Conservation (phyloP, 2,113 vertebrate species). For the Formicarius rufipectus region DNA sequence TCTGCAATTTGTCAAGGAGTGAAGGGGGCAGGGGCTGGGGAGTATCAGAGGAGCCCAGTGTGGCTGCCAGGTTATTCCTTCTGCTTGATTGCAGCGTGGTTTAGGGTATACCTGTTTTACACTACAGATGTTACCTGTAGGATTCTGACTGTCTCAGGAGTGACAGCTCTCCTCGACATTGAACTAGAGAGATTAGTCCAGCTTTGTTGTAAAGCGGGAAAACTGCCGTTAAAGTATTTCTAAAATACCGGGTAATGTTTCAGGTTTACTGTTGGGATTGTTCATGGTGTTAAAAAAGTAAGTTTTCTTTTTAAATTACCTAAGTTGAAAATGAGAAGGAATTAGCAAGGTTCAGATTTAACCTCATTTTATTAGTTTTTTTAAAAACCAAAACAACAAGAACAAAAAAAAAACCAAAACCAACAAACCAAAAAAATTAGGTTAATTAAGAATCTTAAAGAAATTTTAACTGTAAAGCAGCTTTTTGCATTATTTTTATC, state of each 20-base stretch:
- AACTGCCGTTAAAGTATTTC: not conserved
- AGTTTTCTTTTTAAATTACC: not conserved
- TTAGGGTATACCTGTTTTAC: not conserved
- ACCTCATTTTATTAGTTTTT: not conserved
- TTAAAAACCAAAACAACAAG: not conserved
- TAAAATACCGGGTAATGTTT: not conserved
- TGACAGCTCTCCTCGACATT: accelerated
- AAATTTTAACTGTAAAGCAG: not conserved
- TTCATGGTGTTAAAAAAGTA: not conserved
- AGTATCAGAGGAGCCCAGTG: not conserved
- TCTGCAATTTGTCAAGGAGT: not conserved
- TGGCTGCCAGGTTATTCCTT: not conserved
- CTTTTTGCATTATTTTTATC: not conserved
- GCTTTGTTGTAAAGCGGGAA: not conserved
- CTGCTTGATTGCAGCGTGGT: not conserved
- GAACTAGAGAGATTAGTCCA: not conserved
- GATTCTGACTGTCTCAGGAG: not conserved
- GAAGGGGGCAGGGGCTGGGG: not conserved
- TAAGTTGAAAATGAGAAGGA: not conserved
- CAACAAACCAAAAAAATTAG: too few relatives aligned
- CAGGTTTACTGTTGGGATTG: not conserved
- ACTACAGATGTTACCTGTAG: not conserved
- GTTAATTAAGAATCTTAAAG: not conserved
- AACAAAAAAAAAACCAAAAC: too few relatives aligned
- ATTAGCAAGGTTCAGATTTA: not conserved